phyloP scores from a whole-genome alignment of 2,797 vertebrate species.

The Pangasius macronema region DNA sequence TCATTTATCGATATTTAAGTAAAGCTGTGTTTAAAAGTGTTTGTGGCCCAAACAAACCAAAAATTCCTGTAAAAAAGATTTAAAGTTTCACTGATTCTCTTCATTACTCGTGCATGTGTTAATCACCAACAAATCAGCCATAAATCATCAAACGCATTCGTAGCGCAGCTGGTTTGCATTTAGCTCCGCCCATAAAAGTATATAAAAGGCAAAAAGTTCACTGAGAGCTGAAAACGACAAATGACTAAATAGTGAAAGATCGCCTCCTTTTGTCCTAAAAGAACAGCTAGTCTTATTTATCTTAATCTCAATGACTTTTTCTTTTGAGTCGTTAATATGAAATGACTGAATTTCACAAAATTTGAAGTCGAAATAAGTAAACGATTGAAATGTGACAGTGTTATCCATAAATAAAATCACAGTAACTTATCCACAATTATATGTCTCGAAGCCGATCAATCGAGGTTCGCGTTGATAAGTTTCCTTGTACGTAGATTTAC shows the following conservation, averaged over 20 bases:
- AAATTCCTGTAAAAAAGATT: too few relatives aligned
- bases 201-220: not conserved
- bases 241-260: not conserved
- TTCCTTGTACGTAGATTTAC: too few relatives aligned
- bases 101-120: not conserved
- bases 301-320: too few relatives aligned
- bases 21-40: not conserved
- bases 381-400: too few relatives aligned
- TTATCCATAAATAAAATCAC: too few relatives aligned
- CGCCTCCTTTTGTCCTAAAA: not conserved
- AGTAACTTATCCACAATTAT: too few relatives aligned
- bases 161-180: not conserved
- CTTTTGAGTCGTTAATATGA: too few relatives aligned
- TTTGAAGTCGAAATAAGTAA: too few relatives aligned
- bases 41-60: not conserved
- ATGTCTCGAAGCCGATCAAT: too few relatives aligned
- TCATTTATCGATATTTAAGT: not conserved
- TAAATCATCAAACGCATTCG: not conserved
- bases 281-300: too few relatives aligned
- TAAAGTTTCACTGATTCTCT: not conserved
- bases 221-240: not conserved
- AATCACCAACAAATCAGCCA: not conserved
- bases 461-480: too few relatives aligned
- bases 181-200: not conserved
- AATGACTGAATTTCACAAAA: too few relatives aligned